Evolutionary conservation across 2,797 vertebrate species (phyloP), one percentile per base, ranked within the genome.

Genomic region (Yasuhikotakia modesta): DNA sequence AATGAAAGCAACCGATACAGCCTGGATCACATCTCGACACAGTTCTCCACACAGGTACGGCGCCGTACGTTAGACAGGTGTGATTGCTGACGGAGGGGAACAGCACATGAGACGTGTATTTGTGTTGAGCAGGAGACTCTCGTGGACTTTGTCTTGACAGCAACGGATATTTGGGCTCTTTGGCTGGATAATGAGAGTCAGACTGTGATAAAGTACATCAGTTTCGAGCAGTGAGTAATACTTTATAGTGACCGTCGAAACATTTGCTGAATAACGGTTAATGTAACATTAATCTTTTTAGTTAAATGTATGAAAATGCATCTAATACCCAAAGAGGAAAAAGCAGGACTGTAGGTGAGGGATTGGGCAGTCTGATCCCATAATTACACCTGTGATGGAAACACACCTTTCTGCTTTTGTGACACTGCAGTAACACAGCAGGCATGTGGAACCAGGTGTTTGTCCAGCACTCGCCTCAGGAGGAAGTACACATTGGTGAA

Each of bases 381-480:
- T 32, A 32, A 32, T 32, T 39, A 6, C 35, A 39, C 35, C 35
- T 39, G n/a, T n/a, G n/a, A n/a, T n/a, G n/a, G n/a, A n/a, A n/a
- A n/a, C n/a, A n/a, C n/a, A n/a, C 19, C 24, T 57, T 76, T 60
- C 67, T 13, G 27, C 45, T 45, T 58, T 7, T 76, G n/a, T 76
- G 12, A 19, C 39, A 69, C 1, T 81, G 8, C 77, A 98, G 97
- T 84, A 97, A 96, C 66, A 79, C 92, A 0, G 94, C 94, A 0
- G 95, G 94, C 8, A 95, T 96, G 87, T 99, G 97, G 97, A 99
- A 95, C 90, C 95, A 96, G 75, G 96, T 99, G 68, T 98, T 97
- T 82, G 92, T 95, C 81, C 95, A 97, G 86, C 94, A 94, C 0
- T 86, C 94, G n/a, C 95, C 96, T 19, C 94, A 95, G 10, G 97